Evolutionary conservation across 2,888 invertebrate species (phyloP).

Genomic region (Caenorhabditis afra): DNA sequence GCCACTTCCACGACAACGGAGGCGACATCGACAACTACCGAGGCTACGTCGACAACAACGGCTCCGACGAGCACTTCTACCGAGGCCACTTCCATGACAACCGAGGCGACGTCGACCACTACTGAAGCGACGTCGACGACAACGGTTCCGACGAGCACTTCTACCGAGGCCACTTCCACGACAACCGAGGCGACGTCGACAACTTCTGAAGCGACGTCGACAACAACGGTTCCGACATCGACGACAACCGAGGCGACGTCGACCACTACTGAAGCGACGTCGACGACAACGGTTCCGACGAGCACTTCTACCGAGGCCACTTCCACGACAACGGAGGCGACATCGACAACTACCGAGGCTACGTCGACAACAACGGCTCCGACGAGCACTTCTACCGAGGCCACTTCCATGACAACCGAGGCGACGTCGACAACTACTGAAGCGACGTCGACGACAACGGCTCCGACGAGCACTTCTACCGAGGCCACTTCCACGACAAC

Average conservation of each 20-base stretch:
- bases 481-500: too few species aligned
- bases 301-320: too few species aligned
- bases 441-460: background rate
- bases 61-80: background rate
- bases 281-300: background rate
- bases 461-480: background rate
- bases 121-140: background rate
- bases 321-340: too few species aligned
- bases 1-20: too few species aligned
- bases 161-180: background rate
- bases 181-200: background rate
- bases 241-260: too few species aligned
- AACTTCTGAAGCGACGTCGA: background rate
- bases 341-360: too few species aligned
- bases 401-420: too few species aligned
- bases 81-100: too few species aligned
- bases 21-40: background rate
- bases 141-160: background rate
- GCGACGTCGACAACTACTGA: too few species aligned
- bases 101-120: too few species aligned
- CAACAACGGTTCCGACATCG: background rate
- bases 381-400: too few species aligned
- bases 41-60: background rate
- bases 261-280: background rate
- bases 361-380: too few species aligned